These are phyloP conservation scores for Ptyas mucosa DNA, from an alignment of 2,113 vertebrate genomes.

Conservation along the genomic window DNA sequence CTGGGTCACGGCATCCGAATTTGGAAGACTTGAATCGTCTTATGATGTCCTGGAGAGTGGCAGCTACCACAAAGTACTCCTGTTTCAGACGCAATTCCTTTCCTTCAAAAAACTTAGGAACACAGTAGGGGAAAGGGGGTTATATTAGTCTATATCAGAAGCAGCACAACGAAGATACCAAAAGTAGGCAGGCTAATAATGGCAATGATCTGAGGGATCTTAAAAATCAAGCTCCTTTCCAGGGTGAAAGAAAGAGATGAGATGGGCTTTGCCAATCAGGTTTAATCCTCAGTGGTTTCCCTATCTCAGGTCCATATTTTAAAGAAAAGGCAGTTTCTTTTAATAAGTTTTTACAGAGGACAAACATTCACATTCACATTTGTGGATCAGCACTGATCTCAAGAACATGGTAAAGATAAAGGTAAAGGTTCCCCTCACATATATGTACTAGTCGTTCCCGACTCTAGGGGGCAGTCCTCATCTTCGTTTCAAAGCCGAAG, in stretches of 20 bases:
- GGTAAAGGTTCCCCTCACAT: no score
- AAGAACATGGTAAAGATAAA: neutral
- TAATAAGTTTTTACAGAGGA: neutral
- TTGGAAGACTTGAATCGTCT: conserved; percentile 87
- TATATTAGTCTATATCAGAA: neutral
- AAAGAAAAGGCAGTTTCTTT: neutral
- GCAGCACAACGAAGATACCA: neutral
- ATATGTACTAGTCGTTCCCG: no score
- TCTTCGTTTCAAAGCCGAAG: no score
- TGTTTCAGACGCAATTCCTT: conserved; percentile 88
- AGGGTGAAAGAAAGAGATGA: neutral
- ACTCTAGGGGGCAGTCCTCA: no score
- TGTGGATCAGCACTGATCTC: neutral
- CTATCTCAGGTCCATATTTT: neutral
- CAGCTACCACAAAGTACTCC: conserved; percentile 87
- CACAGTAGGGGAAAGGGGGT: neutral
- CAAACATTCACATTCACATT: neutral
- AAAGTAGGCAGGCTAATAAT: neutral
- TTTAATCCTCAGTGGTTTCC: neutral
- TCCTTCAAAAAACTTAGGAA: conserved; percentile 82
- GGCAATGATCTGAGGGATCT: neutral
- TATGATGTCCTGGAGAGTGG: conserved; percentile 86
- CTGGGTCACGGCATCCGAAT: conserved; percentile 82
- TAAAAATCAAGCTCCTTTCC: neutral
- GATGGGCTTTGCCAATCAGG: neutral